These are phyloP conservation scores for Plemyria rubiginata DNA, from an alignment of 2,888 invertebrate species.

Conservation along the genomic window DNA sequence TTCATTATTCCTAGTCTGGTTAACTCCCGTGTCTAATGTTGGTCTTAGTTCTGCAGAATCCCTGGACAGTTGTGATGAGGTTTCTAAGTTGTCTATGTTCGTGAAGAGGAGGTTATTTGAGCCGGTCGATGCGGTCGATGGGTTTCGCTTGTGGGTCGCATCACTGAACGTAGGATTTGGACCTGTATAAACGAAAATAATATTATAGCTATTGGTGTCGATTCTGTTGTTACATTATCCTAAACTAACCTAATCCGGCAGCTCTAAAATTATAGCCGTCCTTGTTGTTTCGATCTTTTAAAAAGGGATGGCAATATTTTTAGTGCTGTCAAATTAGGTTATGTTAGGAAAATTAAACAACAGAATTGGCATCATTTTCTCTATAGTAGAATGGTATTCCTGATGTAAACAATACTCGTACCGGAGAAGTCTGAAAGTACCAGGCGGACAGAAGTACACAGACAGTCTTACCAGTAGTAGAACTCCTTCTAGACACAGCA, in stretches of 20 bases:
- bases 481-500: too few relatives aligned
- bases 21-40: slow-evolving; percentile 72
- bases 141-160: slow-evolving; percentile 66
- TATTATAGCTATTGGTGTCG: too few relatives aligned
- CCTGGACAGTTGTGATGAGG: slow-evolving; percentile 62
- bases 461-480: background rate
- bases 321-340: too few relatives aligned
- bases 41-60: slow-evolving; percentile 55
- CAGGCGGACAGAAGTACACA: slow-evolving; percentile 4
- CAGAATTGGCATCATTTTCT: too few relatives aligned
- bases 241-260: too few relatives aligned
- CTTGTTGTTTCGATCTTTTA: too few relatives aligned
- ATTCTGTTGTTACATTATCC: too few relatives aligned
- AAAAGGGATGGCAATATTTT: too few relatives aligned
- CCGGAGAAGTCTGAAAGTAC: background rate
- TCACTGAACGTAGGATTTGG: slow-evolving; percentile 54
- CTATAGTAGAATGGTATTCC: too few relatives aligned
- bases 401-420: too few relatives aligned
- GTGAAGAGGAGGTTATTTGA: slow-evolving; percentile 76
- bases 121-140: slow-evolving; percentile 70
- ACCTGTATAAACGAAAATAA: slow-evolving; percentile 49
- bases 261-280: too few relatives aligned
- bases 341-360: too few relatives aligned
- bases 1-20: slow-evolving; percentile 75
- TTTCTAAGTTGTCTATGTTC: slow-evolving; percentile 66